A percentile compares a stretch with the other conserved stretches of the same genome.
Conservation (phyloP, 2,113 vertebrate species). For the Cettia cetti region DNA sequence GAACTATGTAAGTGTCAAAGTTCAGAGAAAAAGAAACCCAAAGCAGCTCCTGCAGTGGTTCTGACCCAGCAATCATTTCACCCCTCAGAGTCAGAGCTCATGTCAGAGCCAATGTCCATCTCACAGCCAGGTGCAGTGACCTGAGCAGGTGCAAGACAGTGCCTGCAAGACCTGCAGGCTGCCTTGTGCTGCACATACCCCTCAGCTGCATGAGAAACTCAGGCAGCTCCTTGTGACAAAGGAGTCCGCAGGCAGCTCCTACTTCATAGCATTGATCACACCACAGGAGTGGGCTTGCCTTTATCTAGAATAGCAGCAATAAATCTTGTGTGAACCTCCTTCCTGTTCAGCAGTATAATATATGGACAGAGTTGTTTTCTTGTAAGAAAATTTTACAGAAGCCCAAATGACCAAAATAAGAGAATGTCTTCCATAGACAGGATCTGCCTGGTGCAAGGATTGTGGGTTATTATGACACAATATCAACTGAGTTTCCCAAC, state of each 20-base stretch:
- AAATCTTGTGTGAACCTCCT: accelerated
- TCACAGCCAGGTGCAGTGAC: not conserved
- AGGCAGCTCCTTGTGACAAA: not conserved
- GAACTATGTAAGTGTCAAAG: not conserved
- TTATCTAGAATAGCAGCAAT: not conserved
- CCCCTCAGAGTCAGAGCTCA: accelerated
- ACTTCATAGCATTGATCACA: accelerated
- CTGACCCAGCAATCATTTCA: not conserved
- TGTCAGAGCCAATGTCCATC: not conserved
- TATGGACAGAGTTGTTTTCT: not conserved
- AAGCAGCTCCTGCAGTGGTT: accelerated
- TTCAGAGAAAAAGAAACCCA: not conserved
- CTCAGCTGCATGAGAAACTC: not conserved
- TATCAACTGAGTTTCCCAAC: not conserved
- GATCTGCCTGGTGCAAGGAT: not conserved
- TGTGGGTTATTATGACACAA: not conserved
- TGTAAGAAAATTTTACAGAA: not conserved
- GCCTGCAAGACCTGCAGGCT: accelerated
- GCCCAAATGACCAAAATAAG: not conserved
- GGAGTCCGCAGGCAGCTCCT: not conserved
- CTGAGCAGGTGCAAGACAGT: no score
- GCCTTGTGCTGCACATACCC: accelerated
- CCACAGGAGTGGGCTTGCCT: not conserved
- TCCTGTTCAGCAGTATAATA: not conserved
- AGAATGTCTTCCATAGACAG: not conserved